phyloP scores from a whole-genome alignment of 2,797 vertebrate species.

The Tarsius wallacei region DNA sequence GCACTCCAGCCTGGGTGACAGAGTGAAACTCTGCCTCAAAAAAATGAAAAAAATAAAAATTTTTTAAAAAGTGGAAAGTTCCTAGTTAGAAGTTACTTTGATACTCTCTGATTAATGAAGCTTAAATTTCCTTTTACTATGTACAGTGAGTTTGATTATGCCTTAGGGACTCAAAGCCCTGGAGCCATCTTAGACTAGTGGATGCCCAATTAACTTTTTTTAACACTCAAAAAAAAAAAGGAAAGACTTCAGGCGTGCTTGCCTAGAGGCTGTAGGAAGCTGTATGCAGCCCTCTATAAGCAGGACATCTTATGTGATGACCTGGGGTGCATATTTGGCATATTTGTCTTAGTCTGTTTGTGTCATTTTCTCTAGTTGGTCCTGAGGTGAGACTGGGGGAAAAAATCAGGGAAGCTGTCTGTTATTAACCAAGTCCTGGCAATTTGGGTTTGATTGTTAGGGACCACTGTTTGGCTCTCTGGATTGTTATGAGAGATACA shows the following conservation, averaged over 20 bases:
- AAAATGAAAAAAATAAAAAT: too few species aligned
- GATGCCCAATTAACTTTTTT: neutral
- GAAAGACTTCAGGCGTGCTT: neutral
- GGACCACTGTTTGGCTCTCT: neutral
- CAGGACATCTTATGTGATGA: fast-evolving
- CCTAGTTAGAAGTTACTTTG: neutral
- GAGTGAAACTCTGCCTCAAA: too few species aligned
- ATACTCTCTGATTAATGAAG: neutral
- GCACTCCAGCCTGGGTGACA: too few species aligned
- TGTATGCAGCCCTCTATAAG: too few species aligned
- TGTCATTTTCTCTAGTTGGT: neutral
- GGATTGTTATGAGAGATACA: neutral
- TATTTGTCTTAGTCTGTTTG: too few species aligned
- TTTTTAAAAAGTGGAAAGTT: neutral
- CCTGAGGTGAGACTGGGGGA: neutral
- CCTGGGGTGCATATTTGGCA: neutral
- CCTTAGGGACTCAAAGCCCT: neutral
- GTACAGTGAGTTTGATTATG: neutral
- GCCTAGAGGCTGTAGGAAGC: neutral
- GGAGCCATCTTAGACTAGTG: neutral
- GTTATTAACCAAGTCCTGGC: neutral
- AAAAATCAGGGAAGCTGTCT: neutral
- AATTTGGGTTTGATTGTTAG: neutral
- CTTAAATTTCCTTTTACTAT: neutral
- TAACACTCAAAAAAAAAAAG: neutral